Evolutionary conservation across 2,888 invertebrate genomes (phyloP), one percentile per base, ranked within the genome.

Genomic region (Phyto melanocephala): DNA sequence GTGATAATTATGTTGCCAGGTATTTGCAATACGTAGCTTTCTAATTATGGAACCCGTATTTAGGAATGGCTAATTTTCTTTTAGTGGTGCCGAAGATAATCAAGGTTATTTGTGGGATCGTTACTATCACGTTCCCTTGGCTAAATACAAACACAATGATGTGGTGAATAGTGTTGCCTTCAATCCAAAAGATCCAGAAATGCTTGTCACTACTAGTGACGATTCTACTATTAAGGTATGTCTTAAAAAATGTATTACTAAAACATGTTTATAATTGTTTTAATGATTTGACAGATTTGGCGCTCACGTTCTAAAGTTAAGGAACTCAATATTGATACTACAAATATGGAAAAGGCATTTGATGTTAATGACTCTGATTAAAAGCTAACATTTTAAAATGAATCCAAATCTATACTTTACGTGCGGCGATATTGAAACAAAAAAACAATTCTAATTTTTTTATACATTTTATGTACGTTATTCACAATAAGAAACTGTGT

Each of bases 151-250:
- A 2, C 96, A 97, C 88, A 90, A 91, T 0, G 96, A 96, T 90
- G 96, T 96, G 8, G 96, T 96, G 0, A 96, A 96, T 91, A 95
- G 95, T 20, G 96, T 96, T 1, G 96, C 96, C 2, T 96, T 97
- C 88, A 96, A 96, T 91, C 96, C 96, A 0, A 92, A 92, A 80
- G 95, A 96, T 91, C 93, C 95, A 0, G 95, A 96, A 91, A 95
- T 96, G 94, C 91, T 96, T 35, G 94, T 97, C 7, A 95, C 96
- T 6, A 95, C 95, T 10, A 96, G 96, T 74, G 96, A 97, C 89
- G 97, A 97, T 90, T 93, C 93, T 87, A 94, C 94, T 5, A 93
- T 96, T 65, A 96, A 96, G 92, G 91, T 90, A 70, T 67, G 70
- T 54, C 45, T 37, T 8, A 0, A 54, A 54, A 54, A 7, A n/a